Conservation (phyloP, 2,797 vertebrate genomes). For the Natrix natrix region DNA sequence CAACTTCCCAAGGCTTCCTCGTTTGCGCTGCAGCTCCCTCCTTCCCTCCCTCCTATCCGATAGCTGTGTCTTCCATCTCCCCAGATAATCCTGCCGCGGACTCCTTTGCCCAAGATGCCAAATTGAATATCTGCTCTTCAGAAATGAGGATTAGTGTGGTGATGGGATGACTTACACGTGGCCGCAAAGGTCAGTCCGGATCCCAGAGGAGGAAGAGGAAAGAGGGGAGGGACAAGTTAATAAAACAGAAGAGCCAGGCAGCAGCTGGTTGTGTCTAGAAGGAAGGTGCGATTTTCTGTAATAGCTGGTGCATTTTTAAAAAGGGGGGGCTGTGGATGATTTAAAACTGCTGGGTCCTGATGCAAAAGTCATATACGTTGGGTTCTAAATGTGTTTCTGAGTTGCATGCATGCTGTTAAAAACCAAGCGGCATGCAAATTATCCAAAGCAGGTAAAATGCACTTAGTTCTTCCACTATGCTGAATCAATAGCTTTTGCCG, state of each 20-base stretch:
- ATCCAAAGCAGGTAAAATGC: not conserved
- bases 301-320: not conserved
- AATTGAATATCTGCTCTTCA: conserved; percentile 23
- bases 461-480: conserved; percentile 12
- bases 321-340: not conserved
- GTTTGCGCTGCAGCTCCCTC: not conserved
- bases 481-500: conserved; percentile 26
- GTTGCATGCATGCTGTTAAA: not conserved
- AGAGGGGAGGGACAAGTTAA: not conserved
- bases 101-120: conserved; percentile 1
- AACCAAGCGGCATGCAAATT: not conserved
- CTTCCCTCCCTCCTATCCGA: not conserved
- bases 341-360: not conserved
- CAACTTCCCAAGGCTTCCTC: not conserved
- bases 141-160: not conserved
- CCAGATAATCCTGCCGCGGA: not conserved
- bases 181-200: conserved; percentile 21
- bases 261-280: not conserved
- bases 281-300: not conserved
- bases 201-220: not conserved
- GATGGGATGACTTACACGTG: not conserved
- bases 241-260: not conserved
- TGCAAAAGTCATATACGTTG: not conserved
- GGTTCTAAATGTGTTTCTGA: not conserved
- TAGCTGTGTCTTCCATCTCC: conserved; percentile 10